Percentiles rank a stretch among this genome's conserved stretches.
phyloP scores from a whole-genome alignment of 2,888 invertebrate species.

The Hirtodrosophila trivittata region DNA sequence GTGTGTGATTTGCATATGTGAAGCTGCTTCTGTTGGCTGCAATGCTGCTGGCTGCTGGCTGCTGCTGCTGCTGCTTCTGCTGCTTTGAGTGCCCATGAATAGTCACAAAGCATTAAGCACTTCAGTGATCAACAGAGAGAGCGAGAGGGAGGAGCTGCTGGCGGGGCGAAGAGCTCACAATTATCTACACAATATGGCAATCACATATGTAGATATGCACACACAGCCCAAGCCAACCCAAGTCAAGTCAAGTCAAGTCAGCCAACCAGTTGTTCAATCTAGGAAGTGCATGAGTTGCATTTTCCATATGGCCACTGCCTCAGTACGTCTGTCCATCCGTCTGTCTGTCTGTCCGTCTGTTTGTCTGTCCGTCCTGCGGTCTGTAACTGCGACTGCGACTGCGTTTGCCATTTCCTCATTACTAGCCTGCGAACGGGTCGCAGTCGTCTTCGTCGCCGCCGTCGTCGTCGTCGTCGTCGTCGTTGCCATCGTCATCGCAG shows the following conservation, averaged over 20 bases:
- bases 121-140: slow-evolving; percentile 48
- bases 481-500: slow-evolving; percentile 45
- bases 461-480: slow-evolving; percentile 34
- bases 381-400: slow-evolving; percentile 37
- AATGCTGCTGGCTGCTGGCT: slow-evolving; percentile 26
- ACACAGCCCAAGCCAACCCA: slow-evolving; percentile 60
- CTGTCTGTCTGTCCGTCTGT: slow-evolving; percentile 21
- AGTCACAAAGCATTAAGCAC: slow-evolving; percentile 79
- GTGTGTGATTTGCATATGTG: slow-evolving; percentile 75
- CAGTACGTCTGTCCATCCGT: slow-evolving; percentile 24
- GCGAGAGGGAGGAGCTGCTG: slow-evolving; percentile 9
- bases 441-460: slow-evolving; percentile 31
- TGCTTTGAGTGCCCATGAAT: slow-evolving; percentile 76
- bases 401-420: slow-evolving; percentile 75
- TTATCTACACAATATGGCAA: slow-evolving; percentile 80
- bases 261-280: slow-evolving; percentile 80
- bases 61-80: slow-evolving; percentile 47
- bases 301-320: slow-evolving; percentile 74
- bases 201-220: slow-evolving; percentile 77
- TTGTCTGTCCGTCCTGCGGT: slow-evolving; percentile 26
- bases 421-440: slow-evolving; percentile 72
- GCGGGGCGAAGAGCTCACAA: slow-evolving; percentile 58
- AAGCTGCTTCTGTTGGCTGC: slow-evolving; percentile 75
- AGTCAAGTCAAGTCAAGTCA: slow-evolving; percentile 59
- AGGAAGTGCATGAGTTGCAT: slow-evolving; percentile 80